Evolutionary conservation across 2,888 invertebrate species (phyloP).

Genomic region (Bhutanitis thaidina): DNA sequence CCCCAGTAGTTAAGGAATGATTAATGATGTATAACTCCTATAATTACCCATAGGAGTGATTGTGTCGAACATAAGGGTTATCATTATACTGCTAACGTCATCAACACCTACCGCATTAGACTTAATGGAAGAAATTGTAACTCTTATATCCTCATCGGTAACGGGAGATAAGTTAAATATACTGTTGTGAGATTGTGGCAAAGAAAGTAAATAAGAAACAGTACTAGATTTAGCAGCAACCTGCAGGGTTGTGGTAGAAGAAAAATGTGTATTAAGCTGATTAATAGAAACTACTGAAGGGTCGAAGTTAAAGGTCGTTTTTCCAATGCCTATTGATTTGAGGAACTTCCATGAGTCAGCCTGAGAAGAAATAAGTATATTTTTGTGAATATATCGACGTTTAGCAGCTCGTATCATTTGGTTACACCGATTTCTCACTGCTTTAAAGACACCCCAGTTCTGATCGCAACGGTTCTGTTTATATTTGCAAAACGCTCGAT

Average conservation of each 20-base stretch:
- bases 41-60: too few species aligned
- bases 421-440: neutral
- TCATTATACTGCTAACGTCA: too few species aligned
- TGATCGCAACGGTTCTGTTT: too few species aligned
- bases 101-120: neutral
- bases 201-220: neutral
- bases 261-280: neutral
- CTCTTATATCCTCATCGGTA: neutral
- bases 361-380: neutral
- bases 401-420: neutral
- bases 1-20: neutral
- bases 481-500: too few species aligned
- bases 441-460: too few species aligned
- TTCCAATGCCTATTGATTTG: neutral
- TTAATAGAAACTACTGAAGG: neutral
- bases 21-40: neutral
- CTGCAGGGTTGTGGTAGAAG: neutral
- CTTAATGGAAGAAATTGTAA: neutral
- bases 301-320: neutral
- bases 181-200: neutral
- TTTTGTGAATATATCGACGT: neutral
- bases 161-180: neutral
- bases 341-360: neutral
- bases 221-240: neutral
- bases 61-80: too few species aligned